Base-by-base conservation (phyloP, 1,140 invertebrate genomes). In the Drosophila oshimai region DNA sequence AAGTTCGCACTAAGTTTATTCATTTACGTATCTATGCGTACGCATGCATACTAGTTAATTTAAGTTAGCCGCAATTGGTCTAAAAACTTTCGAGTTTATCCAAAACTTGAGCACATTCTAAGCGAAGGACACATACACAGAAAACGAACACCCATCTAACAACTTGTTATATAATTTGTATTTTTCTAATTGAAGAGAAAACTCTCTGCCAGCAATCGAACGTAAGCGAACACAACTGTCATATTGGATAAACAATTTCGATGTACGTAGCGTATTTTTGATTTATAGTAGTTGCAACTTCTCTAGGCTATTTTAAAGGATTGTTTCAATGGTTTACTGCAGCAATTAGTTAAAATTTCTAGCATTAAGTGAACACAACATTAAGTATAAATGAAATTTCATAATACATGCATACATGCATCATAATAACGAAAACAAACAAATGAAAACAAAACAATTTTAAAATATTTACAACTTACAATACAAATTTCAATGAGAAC, bases 381-480 rank as follows among this genome's bases (percentile, higher is more conserved):
- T 69, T 74, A 70, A 80, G 74, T 76, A 76, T 76, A 71, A 86
- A 68, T 68, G 51, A 80, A 79, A 71, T 86, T 83, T 67, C 70
- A 74, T 51, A 55, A 74, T 54, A 36, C 42, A 58, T 54, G 28
- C 64, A 42, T 55, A 20, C 41, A 67, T 64, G 61, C 78, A 68
- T 57, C 55, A 74, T 74, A 33, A 70, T 69, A 46, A 47, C 12
- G 49, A 55, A 62, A 64, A 68, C 42, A 68, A 70, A 70, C 55
- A 70, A 70, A 50, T 49, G 39, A 53, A 77, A 77, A 61, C 26
- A 69, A 75, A 67, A 70, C 49, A 46, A 84, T 47, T 84, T 84
- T 87, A 74, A 84, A 83, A 86, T 80, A 87, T 87, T 87, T 84
- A 86, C 80, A 84, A 87, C 61, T 87, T 84, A 84, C 65, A 49